Percentiles rank a stretch among this genome's conserved stretches.
These are phyloP conservation scores for Poecilia gillii DNA, from an alignment of 2,797 vertebrate species.

Conservation along the genomic window DNA sequence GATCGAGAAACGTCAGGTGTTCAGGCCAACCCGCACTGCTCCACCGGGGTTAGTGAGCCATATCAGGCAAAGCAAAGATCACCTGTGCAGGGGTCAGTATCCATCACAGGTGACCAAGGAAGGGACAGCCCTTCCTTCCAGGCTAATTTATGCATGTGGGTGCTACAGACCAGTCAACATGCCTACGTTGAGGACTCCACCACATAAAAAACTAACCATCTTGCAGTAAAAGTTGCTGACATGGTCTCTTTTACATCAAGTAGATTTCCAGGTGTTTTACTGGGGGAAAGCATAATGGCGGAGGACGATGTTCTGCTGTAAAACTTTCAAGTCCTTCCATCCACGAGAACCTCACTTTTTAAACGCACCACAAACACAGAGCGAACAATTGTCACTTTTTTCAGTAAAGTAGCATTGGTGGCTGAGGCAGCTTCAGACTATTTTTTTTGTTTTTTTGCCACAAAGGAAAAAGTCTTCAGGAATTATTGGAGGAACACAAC, in stretches of 20 bases:
- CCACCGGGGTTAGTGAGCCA: background rate
- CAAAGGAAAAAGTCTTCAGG: background rate
- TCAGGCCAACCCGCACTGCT: background rate
- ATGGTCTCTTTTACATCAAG: background rate
- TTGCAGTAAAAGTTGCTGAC: background rate
- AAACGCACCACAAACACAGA: background rate
- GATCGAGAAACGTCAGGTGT: background rate
- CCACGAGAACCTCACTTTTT: background rate
- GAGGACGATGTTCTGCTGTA: background rate
- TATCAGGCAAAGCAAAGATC: background rate
- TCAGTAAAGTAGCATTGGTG: background rate
- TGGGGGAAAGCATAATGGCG: background rate
- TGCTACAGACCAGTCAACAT: background rate
- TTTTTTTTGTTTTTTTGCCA: background rate
- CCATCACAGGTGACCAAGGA: background rate
- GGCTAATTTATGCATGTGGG: background rate
- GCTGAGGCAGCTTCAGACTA: background rate
- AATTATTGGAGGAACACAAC: background rate
- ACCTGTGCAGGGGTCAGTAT: background rate
- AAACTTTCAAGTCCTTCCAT: background rate
- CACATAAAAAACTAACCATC: background rate
- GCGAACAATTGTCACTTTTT: background rate
- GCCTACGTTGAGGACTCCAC: background rate
- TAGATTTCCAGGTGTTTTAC: background rate
- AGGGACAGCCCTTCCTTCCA: background rate